Conservation (phyloP, 2,888 invertebrate genomes). For the Sphecodes monilicornis region DNA sequence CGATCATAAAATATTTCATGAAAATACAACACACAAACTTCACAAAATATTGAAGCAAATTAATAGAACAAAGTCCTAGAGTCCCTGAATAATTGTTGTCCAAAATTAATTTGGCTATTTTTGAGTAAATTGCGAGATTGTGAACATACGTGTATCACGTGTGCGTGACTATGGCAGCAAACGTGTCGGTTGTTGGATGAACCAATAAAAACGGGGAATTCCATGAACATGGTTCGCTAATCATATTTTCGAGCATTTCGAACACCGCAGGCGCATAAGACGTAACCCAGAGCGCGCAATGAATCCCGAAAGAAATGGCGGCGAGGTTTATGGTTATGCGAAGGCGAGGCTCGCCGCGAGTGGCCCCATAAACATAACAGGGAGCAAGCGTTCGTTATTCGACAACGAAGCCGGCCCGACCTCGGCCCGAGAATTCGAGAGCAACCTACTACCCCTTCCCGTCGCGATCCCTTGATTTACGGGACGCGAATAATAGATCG, state of each 20-base stretch:
- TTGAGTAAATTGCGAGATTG: no score
- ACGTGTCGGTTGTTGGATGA: no score
- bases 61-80: no score
- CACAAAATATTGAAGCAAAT: no score
- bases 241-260: neutral
- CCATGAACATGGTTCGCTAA: no score
- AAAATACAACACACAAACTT: no score
- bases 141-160: no score
- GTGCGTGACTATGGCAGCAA: no score
- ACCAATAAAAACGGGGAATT: no score
- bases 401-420: neutral
- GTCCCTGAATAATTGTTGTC: neutral
- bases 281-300: neutral
- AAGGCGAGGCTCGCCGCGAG: slow-evolving; percentile 14
- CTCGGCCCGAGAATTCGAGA: slow-evolving; percentile 29
- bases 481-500: slow-evolving; percentile 26
- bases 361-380: slow-evolving; percentile 29
- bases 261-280: neutral
- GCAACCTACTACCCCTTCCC: neutral
- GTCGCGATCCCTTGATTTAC: slow-evolving; percentile 25
- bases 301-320: neutral
- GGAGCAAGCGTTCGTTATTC: neutral
- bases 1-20: no score
- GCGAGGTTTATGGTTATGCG: slow-evolving; percentile 12
- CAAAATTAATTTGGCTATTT: no score